phyloP scores from a whole-genome alignment of 2,888 invertebrate species.

The Adelphocoris suturalis region DNA sequence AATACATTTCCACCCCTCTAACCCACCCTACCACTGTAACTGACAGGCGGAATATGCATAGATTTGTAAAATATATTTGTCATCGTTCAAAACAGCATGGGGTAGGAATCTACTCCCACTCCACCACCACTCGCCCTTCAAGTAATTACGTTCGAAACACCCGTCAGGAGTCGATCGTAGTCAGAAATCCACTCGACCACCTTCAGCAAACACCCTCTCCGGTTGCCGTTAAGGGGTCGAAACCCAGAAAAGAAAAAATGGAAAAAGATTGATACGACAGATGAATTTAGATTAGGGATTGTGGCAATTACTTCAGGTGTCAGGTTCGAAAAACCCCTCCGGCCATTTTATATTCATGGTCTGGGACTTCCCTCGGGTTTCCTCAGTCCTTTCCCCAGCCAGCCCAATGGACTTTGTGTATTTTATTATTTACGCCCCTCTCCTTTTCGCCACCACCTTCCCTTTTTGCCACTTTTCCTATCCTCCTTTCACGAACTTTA shows the following conservation, averaged over 20 bases:
- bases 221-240: conserved; percentile 14
- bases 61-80: too few relatives aligned
- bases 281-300: conserved; percentile 71
- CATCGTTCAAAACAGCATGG: too few relatives aligned
- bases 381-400: conserved; percentile 28
- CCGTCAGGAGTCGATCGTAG: too few relatives aligned
- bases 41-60: too few relatives aligned
- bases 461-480: conserved; percentile 49
- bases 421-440: conserved; percentile 69
- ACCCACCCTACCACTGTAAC: too few relatives aligned
- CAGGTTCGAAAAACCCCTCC: conserved; percentile 57
- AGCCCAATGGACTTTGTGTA: conserved; percentile 69
- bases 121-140: too few relatives aligned
- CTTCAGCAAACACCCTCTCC: too few relatives aligned
- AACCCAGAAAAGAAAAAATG: conserved; percentile 37
- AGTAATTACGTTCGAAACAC: too few relatives aligned
- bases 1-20: too few relatives aligned
- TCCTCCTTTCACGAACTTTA: conserved; percentile 53
- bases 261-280: conserved; percentile 62
- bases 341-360: conserved; percentile 71
- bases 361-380: conserved; percentile 67
- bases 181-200: too few relatives aligned
- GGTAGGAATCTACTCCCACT: too few relatives aligned
- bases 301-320: conserved; percentile 66
- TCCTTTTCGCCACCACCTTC: not conserved